Conservation (phyloP, 2,113 vertebrate genomes). For the Lynx canadensis region DNA sequence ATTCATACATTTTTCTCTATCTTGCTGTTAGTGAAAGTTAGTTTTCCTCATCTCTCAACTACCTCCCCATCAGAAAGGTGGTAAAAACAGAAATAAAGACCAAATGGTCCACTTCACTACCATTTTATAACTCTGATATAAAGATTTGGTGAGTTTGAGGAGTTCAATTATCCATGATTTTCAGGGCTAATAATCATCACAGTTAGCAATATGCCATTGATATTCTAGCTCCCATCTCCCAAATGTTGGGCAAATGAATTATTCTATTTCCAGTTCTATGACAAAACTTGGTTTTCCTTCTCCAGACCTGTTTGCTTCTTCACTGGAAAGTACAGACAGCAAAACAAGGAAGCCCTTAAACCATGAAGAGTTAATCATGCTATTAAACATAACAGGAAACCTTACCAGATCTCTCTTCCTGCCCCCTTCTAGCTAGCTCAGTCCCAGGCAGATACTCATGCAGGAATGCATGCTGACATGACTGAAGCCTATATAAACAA, state of each 20-base stretch:
- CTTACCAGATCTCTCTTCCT: conserved; percentile 66
- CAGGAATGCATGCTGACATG: conserved; percentile 60
- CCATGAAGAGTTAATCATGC: conserved; percentile 33
- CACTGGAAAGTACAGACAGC: neutral
- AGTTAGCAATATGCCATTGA: neutral
- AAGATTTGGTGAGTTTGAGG: neutral
- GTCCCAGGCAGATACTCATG: conserved; percentile 53
- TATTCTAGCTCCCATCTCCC: neutral
- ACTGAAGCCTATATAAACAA: conserved; percentile 54
- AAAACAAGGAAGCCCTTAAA: conserved; percentile 35
- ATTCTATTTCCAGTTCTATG: neutral
- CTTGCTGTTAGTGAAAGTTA: neutral
- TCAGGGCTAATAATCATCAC: neutral
- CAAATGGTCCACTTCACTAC: neutral
- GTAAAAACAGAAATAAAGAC: neutral
- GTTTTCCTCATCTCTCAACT: neutral
- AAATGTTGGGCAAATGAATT: neutral
- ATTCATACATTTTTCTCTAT: neutral
- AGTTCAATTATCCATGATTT: neutral
- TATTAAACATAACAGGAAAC: conserved; percentile 66
- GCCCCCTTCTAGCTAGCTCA: conserved; percentile 61
- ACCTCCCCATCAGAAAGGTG: neutral
- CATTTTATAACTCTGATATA: neutral
- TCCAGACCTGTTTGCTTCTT: neutral
- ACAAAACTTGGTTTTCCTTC: neutral